Evolutionary conservation across 2,113 vertebrate species (phyloP).

Genomic region (Chloropsis hardwickii): DNA sequence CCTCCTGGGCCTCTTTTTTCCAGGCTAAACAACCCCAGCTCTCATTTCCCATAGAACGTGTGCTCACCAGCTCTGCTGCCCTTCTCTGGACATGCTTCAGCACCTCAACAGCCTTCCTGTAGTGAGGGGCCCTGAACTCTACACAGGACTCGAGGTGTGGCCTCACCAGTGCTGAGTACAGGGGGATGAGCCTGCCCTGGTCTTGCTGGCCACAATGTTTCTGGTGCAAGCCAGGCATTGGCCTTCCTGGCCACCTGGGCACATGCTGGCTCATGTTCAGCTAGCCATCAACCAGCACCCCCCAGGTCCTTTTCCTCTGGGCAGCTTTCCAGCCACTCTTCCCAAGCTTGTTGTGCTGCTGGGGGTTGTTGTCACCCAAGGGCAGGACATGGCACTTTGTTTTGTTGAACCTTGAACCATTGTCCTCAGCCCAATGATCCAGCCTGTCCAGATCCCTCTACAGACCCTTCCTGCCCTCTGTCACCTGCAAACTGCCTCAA

Average conservation of each 20-base stretch:
- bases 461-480: background rate
- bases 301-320: background rate
- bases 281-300: background rate
- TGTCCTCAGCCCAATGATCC: background rate
- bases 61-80: background rate
- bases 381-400: background rate
- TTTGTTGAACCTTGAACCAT: background rate
- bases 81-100: background rate
- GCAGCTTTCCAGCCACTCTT: background rate
- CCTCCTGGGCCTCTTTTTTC: background rate
- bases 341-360: background rate
- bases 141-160: accelerated
- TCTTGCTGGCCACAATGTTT: background rate
- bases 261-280: background rate
- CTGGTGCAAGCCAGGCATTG: background rate
- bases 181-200: background rate
- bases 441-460: background rate
- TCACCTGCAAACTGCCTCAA: background rate
- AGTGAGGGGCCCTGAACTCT: background rate
- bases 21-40: background rate
- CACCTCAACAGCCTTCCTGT: background rate
- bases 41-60: background rate
- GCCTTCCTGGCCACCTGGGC: background rate
- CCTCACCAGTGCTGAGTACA: background rate
- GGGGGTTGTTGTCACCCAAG: background rate